Conservation (phyloP, 2,888 invertebrate species). For the Tipula confusa region DNA sequence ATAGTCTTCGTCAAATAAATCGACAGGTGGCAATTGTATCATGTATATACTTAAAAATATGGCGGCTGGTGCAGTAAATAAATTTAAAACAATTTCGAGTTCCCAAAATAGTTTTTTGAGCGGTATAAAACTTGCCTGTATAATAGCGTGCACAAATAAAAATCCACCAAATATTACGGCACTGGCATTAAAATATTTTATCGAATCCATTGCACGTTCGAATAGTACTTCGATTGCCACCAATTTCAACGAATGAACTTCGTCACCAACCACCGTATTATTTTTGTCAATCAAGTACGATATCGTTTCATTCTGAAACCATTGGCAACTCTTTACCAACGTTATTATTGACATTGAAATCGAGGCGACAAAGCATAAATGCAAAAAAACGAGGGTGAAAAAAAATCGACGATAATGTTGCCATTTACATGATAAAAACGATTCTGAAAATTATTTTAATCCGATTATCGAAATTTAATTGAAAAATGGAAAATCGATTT, state of each 20-base stretch:
- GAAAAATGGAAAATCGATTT: slow-evolving; percentile 33
- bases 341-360: slow-evolving; percentile 41
- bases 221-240: background rate
- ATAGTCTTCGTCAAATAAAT: slow-evolving; percentile 34
- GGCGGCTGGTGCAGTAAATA: slow-evolving; percentile 35
- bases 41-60: slow-evolving; percentile 35
- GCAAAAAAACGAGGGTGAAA: slow-evolving; percentile 47
- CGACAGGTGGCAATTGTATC: slow-evolving; percentile 34
- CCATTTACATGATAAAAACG: slow-evolving; percentile 54
- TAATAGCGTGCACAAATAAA: slow-evolving; percentile 42
- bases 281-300: slow-evolving; percentile 35
- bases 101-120: slow-evolving; percentile 36
- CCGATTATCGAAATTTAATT: slow-evolving; percentile 38
- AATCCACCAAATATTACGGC: slow-evolving; percentile 42
- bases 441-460: slow-evolving; percentile 40
- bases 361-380: slow-evolving; percentile 48
- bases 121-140: slow-evolving; percentile 38
- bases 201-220: slow-evolving; percentile 35
- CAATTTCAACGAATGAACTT: background rate
- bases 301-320: slow-evolving; percentile 32
- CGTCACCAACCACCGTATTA: background rate
- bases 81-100: slow-evolving; percentile 37
- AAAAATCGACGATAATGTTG: slow-evolving; percentile 52
- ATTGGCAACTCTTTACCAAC: slow-evolving; percentile 33
- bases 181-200: slow-evolving; percentile 36